phyloP scores from a whole-genome alignment of 2,113 vertebrate genomes.

The Lethenteron camtschaticum region DNA sequence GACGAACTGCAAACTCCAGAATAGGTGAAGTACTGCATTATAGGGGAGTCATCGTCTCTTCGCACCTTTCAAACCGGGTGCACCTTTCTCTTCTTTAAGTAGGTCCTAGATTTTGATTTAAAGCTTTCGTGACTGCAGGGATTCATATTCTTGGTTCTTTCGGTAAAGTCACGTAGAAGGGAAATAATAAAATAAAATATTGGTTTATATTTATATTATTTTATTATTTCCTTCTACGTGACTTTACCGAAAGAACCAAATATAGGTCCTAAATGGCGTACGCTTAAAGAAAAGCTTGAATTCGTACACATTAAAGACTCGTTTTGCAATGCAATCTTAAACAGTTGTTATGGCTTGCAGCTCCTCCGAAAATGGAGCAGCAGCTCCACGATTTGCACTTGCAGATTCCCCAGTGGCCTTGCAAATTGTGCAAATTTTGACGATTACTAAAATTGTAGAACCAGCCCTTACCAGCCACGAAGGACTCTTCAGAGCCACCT shows the following conservation, averaged over 20 bases:
- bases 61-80: background rate
- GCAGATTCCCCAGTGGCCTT: background rate
- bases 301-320: background rate
- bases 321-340: background rate
- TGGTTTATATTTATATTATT: too few relatives aligned
- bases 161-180: too few relatives aligned
- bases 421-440: background rate
- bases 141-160: too few relatives aligned
- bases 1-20: too few relatives aligned
- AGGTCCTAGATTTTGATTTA: background rate
- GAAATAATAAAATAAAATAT: too few relatives aligned
- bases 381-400: background rate
- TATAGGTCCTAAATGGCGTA: background rate
- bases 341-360: background rate
- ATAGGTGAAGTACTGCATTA: background rate
- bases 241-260: too few relatives aligned
- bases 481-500: background rate
- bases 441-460: background rate
- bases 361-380: background rate
- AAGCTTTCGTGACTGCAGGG: too few relatives aligned
- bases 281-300: background rate
- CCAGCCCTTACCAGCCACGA: constrained; percentile 1
- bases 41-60: background rate
- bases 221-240: too few relatives aligned
- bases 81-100: background rate